Percentiles rank a stretch among this genome's conserved stretches.
phyloP scores from a whole-genome alignment of 2,797 vertebrate genomes.

The Sebastes variabilis region DNA sequence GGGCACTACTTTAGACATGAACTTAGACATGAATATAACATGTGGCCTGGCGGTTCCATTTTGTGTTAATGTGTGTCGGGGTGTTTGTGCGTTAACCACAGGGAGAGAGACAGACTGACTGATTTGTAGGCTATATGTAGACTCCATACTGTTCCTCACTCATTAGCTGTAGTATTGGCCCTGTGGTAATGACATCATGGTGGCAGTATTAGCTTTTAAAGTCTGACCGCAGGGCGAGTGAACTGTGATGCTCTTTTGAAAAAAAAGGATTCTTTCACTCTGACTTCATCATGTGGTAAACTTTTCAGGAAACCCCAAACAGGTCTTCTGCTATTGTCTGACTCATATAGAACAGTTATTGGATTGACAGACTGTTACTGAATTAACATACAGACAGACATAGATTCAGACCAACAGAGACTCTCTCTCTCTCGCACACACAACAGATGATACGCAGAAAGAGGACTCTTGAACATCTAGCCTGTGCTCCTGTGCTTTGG shows the following conservation, averaged over 20 bases:
- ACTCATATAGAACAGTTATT: constrained; percentile 19
- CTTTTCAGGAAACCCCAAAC: constrained; percentile 65
- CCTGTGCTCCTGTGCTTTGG: background rate
- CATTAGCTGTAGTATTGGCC: constrained; percentile 45
- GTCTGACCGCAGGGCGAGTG: constrained; percentile 47
- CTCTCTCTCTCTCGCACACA: background rate
- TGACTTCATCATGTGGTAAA: constrained; percentile 65
- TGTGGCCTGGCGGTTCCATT: constrained; percentile 11
- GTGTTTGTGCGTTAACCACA: constrained; percentile 49
- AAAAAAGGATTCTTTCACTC: constrained; percentile 50
- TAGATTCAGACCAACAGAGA: background rate
- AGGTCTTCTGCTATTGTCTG: constrained; percentile 50
- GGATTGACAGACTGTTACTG: constrained; percentile 1
- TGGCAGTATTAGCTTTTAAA: constrained; percentile 57
- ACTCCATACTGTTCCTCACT: constrained; percentile 42
- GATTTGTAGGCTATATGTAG: constrained; percentile 21
- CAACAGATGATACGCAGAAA: background rate
- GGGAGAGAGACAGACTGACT: constrained; percentile 29
- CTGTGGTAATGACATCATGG: constrained; percentile 72
- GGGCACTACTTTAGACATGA: constrained; percentile 43
- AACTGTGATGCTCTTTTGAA: constrained; percentile 47
- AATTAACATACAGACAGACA: constrained; percentile 21
- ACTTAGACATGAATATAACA: constrained; percentile 42
- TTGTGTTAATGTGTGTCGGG: constrained; percentile 21
- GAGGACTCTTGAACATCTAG: background rate